Percentiles rank a stretch among this genome's conserved stretches.
Evolutionary conservation across 2,113 vertebrate species (phyloP).

Genomic region (Peromyscus maniculatus): DNA sequence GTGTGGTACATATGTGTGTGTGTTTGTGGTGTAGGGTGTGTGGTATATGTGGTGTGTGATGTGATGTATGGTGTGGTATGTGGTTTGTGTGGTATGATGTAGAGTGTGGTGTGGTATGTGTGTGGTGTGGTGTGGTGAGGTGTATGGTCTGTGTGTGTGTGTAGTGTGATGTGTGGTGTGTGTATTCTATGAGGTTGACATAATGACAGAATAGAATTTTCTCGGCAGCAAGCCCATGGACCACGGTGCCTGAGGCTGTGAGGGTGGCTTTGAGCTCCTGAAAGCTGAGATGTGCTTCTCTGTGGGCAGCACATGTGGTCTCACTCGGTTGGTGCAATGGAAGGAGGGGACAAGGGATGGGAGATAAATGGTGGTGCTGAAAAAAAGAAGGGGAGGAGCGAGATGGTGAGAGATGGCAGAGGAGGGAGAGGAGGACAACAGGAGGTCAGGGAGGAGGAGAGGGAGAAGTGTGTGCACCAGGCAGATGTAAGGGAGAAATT

Average conservation of each 20-base stretch:
- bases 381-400: background rate
- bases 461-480: fast-evolving
- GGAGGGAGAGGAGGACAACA: too few relatives aligned
- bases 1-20: background rate
- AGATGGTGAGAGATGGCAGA: background rate
- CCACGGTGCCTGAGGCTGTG: fast-evolving
- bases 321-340: background rate
- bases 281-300: background rate
- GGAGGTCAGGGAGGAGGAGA: background rate
- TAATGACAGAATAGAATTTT: background rate
- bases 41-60: background rate
- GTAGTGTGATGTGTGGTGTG: background rate
- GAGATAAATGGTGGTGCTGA: background rate
- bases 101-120: background rate
- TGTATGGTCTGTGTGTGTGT: background rate
- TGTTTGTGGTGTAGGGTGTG: background rate
- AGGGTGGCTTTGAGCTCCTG: background rate
- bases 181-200: background rate
- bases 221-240: background rate
- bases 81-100: background rate
- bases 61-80: background rate
- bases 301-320: too few relatives aligned
- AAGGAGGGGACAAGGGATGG: background rate
- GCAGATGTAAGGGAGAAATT: background rate
- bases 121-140: background rate